Percentiles rank a stretch among this genome's conserved stretches.
Evolutionary conservation across 2,888 invertebrate genomes (phyloP).

Genomic region (Labia minor): DNA sequence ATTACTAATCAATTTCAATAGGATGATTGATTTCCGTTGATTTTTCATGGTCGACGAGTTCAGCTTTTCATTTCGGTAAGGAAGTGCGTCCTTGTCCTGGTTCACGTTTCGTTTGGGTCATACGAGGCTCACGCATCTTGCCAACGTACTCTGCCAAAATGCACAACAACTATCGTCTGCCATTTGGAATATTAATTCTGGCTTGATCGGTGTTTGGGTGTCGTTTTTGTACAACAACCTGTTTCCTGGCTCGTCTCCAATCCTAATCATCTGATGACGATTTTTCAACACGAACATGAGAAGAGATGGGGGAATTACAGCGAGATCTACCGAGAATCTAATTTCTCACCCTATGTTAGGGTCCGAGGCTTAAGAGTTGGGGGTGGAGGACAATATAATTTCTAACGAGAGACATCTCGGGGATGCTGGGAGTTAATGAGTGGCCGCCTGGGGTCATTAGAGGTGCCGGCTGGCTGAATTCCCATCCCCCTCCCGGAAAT

Average conservation of each 20-base stretch:
- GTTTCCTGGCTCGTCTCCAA: no score
- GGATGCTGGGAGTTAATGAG: conserved; percentile 4
- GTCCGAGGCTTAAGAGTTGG: not conserved
- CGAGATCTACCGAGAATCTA: not conserved
- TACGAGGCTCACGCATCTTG: not conserved
- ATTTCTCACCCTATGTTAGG: not conserved
- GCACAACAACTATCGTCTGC: no score
- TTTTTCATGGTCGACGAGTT: not conserved
- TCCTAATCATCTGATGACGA: no score
- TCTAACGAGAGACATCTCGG: conserved; percentile 13
- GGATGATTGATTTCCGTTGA: not conserved
- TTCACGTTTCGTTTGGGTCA: not conserved
- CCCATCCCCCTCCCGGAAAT: not conserved
- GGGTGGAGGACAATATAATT: not conserved
- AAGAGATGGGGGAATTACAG: no score
- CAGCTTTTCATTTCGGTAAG: not conserved
- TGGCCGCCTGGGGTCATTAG: conserved; percentile 4
- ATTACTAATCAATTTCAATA: no score
- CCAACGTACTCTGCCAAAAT: not conserved
- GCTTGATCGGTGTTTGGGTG: no score
- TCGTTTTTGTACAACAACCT: no score
- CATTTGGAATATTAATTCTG: no score
- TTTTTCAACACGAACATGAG: no score
- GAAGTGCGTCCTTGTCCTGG: not conserved
- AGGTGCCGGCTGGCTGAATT: not conserved